phyloP scores from a whole-genome alignment of 2,113 vertebrate species.

The Phodopus roborovskii region DNA sequence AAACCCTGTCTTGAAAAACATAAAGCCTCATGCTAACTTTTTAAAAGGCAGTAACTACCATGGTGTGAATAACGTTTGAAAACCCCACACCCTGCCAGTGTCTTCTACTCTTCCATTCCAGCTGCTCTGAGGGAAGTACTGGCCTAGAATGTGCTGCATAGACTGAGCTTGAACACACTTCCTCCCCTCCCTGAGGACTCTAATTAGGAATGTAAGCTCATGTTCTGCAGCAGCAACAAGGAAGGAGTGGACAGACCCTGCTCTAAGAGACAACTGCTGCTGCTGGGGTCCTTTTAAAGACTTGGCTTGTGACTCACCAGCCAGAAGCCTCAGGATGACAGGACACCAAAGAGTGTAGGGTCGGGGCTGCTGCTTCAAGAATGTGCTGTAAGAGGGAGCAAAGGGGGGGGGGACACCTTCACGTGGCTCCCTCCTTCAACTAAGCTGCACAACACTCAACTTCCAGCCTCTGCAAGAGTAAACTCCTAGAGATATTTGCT shows the following conservation, averaged over 20 bases:
- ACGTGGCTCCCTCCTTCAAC: neutral
- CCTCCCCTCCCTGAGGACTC: neutral
- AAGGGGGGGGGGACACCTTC: accelerated
- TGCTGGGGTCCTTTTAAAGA: neutral
- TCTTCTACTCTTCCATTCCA: neutral
- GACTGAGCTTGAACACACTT: neutral
- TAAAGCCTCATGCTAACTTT: neutral
- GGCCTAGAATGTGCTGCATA: neutral
- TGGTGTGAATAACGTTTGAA: conserved; percentile 19
- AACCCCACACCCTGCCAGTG: neutral
- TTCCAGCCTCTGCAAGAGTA: conserved; percentile 12
- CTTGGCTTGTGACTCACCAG: neutral
- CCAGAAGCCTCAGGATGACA: neutral
- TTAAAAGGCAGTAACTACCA: neutral
- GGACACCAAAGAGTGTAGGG: neutral
- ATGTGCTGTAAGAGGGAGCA: neutral
- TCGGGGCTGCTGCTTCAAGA: neutral
- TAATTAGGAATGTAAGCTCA: neutral
- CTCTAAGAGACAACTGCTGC: neutral
- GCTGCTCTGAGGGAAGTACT: neutral
- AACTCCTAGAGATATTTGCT: conserved; percentile 30
- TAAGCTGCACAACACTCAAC: neutral
- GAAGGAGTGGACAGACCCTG: neutral
- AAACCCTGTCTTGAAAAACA: no score
- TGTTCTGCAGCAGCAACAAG: neutral